These are phyloP conservation scores for Nephrotoma appendiculata DNA, from an alignment of 2,888 invertebrate species.

Conservation along the genomic window DNA sequence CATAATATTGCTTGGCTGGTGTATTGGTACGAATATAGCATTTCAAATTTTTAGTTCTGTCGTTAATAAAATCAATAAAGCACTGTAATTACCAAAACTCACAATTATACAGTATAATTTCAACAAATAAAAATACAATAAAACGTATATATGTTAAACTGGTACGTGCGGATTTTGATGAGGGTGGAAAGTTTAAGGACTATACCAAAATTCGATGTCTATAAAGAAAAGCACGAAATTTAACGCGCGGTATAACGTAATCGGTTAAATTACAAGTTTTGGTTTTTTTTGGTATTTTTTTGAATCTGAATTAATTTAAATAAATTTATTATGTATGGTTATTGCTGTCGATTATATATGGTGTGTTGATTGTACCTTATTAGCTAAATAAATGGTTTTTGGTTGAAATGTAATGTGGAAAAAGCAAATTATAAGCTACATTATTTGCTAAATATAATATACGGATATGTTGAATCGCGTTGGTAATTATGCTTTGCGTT, in stretches of 20 bases:
- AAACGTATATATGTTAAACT: not conserved
- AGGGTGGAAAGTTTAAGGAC: not conserved
- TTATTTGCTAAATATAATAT: not conserved
- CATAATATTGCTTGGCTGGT: not conserved
- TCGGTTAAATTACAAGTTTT: not conserved
- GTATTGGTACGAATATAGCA: not conserved
- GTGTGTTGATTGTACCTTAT: not conserved
- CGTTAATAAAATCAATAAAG: not conserved
- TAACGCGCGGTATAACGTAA: not conserved
- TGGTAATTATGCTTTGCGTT: not conserved
- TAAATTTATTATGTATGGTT: not conserved
- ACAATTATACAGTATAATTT: not conserved
- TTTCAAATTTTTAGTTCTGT: not conserved
- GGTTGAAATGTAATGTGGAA: not conserved
- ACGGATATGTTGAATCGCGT: not conserved
- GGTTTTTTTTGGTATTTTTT: not conserved
- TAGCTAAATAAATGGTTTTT: not conserved
- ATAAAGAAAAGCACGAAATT: not conserved
- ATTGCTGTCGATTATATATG: not conserved
- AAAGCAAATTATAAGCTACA: not conserved
- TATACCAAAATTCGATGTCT: not conserved
- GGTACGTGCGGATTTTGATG: not conserved
- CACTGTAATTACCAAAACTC: not conserved
- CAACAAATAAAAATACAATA: not conserved
- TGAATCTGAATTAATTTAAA: not conserved